A percentile compares a stretch with the other conserved stretches of the same genome.
These are phyloP conservation scores for Caradrina clavipalpis DNA, from an alignment of 2,888 invertebrate species.

Conservation along the genomic window DNA sequence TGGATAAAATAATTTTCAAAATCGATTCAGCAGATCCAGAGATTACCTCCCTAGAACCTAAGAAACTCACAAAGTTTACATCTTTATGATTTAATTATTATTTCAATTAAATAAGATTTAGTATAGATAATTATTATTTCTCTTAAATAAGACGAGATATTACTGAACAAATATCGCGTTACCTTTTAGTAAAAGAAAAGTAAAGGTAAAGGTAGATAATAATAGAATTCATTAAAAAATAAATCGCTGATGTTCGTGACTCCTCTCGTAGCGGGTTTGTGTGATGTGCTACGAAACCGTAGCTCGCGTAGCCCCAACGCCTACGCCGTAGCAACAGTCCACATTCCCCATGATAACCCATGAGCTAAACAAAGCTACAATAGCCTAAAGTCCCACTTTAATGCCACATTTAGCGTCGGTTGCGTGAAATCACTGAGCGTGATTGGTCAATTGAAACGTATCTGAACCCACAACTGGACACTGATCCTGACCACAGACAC, in stretches of 20 bases:
- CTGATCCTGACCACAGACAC: constrained; percentile 38
- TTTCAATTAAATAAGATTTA: too few species aligned
- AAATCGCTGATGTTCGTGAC: neutral
- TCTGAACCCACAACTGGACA: constrained; percentile 11
- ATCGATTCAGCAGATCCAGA: too few species aligned
- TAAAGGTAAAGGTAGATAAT: too few species aligned
- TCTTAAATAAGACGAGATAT: too few species aligned
- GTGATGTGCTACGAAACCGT: constrained; percentile 25
- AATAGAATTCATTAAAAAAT: neutral
- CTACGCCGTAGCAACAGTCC: constrained; percentile 39
- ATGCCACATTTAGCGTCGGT: constrained; percentile 11
- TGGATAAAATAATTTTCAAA: too few species aligned
- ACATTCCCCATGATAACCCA: neutral
- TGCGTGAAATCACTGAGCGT: constrained; percentile 39
- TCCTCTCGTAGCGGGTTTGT: neutral
- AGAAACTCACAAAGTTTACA: too few species aligned
- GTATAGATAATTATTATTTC: too few species aligned
- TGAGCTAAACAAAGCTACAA: neutral
- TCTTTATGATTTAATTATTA: too few species aligned
- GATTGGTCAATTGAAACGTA: constrained; percentile 25
- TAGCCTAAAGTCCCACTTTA: neutral
- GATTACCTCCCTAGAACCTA: too few species aligned
- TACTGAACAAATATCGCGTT: neutral
- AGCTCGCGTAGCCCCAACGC: neutral
- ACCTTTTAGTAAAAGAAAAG: neutral